phyloP scores from a whole-genome alignment of 1,140 invertebrate species.

The Drosophila sulfurigaster region DNA sequence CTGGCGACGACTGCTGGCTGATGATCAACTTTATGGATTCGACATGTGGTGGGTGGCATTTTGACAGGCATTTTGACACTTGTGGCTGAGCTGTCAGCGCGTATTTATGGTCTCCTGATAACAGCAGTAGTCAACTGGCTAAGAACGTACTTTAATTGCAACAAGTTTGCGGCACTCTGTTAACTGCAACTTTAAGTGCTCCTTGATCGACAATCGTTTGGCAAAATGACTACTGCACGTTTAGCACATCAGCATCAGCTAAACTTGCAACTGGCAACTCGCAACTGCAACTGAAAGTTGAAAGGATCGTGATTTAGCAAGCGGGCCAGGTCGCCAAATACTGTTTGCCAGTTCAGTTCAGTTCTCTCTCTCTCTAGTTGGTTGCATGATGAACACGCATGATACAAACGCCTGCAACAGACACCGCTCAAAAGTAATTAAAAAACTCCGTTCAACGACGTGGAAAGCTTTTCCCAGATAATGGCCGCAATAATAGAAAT shows the following conservation, averaged over 20 bases:
- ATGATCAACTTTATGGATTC: constrained; percentile 46
- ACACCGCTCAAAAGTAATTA: constrained; percentile 62
- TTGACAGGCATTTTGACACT: constrained; percentile 76
- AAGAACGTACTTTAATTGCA: constrained; percentile 64
- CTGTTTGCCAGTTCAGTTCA: constrained; percentile 4
- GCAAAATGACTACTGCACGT: constrained; percentile 81
- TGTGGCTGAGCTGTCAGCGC: constrained; percentile 63
- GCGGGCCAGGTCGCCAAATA: constrained; percentile 33
- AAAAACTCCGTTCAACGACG: constrained; percentile 45
- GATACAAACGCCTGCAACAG: constrained; percentile 48
- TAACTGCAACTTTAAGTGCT: constrained; percentile 49
- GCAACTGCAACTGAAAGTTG: constrained; percentile 43
- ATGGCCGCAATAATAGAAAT: constrained; percentile 66
- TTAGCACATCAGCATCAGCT: constrained; percentile 67
- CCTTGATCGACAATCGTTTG: constrained; percentile 83
- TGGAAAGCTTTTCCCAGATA: constrained; percentile 62
- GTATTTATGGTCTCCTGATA: constrained; percentile 58
- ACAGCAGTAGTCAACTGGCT: constrained; percentile 29
- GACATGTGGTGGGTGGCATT: constrained; percentile 69
- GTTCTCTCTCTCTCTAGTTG: background rate
- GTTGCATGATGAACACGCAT: constrained; percentile 52
- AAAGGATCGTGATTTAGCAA: constrained; percentile 57
- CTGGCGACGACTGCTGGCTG: constrained; percentile 12
- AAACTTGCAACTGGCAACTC: constrained; percentile 28
- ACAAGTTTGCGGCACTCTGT: constrained; percentile 51